phyloP scores from a whole-genome alignment of 2,113 vertebrate species.

The Carollia perspicillata region DNA sequence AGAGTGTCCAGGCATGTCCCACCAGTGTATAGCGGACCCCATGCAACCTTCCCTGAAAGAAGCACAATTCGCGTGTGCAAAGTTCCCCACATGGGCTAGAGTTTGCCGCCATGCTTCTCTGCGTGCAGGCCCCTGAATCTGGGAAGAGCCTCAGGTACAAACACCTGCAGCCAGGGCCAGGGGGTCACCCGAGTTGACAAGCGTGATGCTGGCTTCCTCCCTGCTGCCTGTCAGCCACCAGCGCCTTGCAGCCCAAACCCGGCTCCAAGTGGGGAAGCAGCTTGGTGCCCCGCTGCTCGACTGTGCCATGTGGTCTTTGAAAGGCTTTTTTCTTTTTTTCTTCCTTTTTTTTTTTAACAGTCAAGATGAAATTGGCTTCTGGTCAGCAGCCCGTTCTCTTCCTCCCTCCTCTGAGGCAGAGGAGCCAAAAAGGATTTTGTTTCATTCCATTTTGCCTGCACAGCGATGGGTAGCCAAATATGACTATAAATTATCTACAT shows the following conservation, averaged over 20 bases:
- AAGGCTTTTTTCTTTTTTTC: neutral
- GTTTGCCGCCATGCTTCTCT: neutral
- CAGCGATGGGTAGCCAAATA: slow-evolving; percentile 68
- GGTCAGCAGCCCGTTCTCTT: slow-evolving; percentile 57
- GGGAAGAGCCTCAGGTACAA: fast-evolving
- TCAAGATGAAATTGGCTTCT: slow-evolving; percentile 71
- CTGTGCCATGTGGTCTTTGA: slow-evolving; percentile 40
- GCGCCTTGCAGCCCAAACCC: neutral
- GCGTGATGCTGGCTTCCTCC: neutral
- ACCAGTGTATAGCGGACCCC: neutral
- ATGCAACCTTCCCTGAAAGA: neutral
- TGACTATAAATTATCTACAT: slow-evolving; percentile 73
- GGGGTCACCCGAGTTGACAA: neutral
- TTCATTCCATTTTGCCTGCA: slow-evolving; percentile 67
- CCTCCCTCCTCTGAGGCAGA: slow-evolving; percentile 47
- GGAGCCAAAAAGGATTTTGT: slow-evolving; percentile 61
- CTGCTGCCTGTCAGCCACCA: fast-evolving
- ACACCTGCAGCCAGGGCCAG: fast-evolving
- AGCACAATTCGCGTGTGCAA: no score
- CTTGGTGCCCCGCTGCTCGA: neutral
- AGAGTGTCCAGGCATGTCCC: neutral
- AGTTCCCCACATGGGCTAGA: neutral
- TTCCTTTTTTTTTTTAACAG: slow-evolving; percentile 28
- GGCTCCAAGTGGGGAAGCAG: neutral
- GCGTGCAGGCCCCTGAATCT: no score